Conservation (phyloP, 2,113 vertebrate species). For the Apteryx mantelli region DNA sequence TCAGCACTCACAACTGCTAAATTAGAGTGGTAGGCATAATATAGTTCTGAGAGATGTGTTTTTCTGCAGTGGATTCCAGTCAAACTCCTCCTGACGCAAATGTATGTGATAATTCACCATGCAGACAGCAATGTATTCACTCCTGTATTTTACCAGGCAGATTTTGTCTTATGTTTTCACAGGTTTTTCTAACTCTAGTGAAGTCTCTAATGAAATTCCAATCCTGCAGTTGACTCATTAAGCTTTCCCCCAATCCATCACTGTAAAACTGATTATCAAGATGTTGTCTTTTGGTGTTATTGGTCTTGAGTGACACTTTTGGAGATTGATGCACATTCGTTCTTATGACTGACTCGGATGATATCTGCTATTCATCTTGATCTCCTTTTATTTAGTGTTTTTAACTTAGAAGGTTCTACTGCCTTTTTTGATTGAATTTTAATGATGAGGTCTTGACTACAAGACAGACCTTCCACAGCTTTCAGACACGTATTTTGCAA, state of each 20-base stretch:
- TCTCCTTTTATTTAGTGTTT: constrained; percentile 84
- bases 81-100: constrained; percentile 63
- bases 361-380: constrained; percentile 89
- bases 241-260: constrained; percentile 84
- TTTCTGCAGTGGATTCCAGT: constrained; percentile 42
- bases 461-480: constrained; percentile 28
- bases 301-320: constrained; percentile 81
- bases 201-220: constrained; percentile 70
- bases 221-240: constrained; percentile 75
- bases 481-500: constrained; percentile 1
- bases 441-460: constrained; percentile 51
- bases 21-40: constrained; percentile 18
- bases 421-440: constrained; percentile 66
- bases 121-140: constrained; percentile 20
- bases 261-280: constrained; percentile 86
- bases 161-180: constrained; percentile 25
- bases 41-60: constrained; percentile 22
- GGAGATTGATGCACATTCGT: constrained; percentile 80
- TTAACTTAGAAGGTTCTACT: constrained; percentile 70
- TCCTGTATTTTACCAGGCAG: constrained; percentile 33
- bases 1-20: constrained; percentile 59
- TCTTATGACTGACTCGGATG: constrained; percentile 78
- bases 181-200: neutral
- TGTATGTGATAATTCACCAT: constrained; percentile 24
- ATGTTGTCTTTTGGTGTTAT: constrained; percentile 84